A percentile compares a stretch with the other conserved stretches of the same genome.
phyloP scores from a whole-genome alignment of 1,140 invertebrate species.

The Dendroctonus valens region DNA sequence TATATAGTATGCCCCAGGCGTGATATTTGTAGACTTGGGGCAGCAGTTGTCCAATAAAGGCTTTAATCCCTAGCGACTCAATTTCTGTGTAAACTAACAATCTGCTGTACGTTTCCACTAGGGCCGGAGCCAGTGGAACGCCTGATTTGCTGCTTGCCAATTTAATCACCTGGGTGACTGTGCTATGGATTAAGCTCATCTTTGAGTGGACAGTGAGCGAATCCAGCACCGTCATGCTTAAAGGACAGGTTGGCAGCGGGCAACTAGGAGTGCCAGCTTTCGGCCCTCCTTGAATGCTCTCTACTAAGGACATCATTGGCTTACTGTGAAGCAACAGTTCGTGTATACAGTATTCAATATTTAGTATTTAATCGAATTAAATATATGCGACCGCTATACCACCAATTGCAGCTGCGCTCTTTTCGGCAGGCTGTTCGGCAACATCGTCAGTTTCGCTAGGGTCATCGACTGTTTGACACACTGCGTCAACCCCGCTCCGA shows the following conservation, averaged over 20 bases:
- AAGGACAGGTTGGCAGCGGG: constrained; percentile 71
- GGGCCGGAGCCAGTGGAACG: constrained; percentile 77
- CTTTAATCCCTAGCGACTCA: constrained; percentile 94
- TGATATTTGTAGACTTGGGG: constrained; percentile 89
- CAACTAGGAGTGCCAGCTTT: constrained; percentile 54
- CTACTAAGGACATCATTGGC: constrained; percentile 64
- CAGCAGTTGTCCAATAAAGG: constrained; percentile 89
- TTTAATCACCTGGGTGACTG: constrained; percentile 86
- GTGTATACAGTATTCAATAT: too few relatives aligned
- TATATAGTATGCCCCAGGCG: constrained; percentile 93
- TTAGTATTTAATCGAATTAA: too few relatives aligned
- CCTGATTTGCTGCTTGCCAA: constrained; percentile 76
- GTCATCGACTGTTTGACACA: too few relatives aligned
- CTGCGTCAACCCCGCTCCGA: too few relatives aligned
- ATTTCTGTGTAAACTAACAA: constrained; percentile 95
- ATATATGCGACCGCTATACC: background rate
- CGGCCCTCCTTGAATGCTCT: constrained; percentile 80
- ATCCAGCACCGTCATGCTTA: constrained; percentile 87
- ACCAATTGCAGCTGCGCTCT: background rate
- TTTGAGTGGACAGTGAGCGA: constrained; percentile 96
- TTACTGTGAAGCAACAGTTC: constrained; percentile 48
- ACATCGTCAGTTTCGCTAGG: too few relatives aligned
- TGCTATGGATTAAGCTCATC: constrained; percentile 96
- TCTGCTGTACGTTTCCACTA: constrained; percentile 93
- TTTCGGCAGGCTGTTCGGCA: too few relatives aligned